Base-by-base conservation (phyloP, 1,140 invertebrate species). In the Drosophila santomea region DNA sequence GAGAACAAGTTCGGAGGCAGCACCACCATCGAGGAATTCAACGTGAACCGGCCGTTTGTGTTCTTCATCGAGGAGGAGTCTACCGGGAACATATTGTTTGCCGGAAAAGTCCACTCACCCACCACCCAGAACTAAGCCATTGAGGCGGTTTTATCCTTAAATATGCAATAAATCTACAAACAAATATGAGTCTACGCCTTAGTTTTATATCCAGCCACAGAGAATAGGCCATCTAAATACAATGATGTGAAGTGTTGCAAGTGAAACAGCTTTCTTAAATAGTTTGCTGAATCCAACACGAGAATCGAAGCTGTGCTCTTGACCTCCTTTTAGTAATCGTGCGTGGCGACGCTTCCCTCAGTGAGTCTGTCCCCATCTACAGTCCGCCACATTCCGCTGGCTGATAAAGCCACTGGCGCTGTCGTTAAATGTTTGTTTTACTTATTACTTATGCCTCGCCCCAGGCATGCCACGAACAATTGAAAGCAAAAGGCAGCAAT, bases 51-150 rank as follows among this genome's bases (percentile, higher is more conserved):
- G 74, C 96, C 96, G 0, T 97, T 97, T 91, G 73, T 97, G 39
- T 97, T 97, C 92, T 96, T 96, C 90, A 96, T 97, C 58, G 95
- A 96, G 85, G 96, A 97, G 69, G 95, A 96, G 76, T 93, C 85
- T 1, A 95, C 94, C 0, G 94, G 94, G 1, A 95, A 96, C 10
- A 94, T 96, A 45, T 83, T 97, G 2, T 97, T 96, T 88, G 94
- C 95, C 35, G 96, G 96, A 8, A 95, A 95, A 90, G 94, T 97
- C 0, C 93, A 93, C 7, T 94, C 96, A 91, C 96, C 96, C 32
- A 15, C 17, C 28, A 44, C 25, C 10, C 41, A 57, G 11, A 39
- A 15, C 12, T 61, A 74, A 15, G 12, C 45, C 28, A 5, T 35
- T 15, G 28, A 35, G 17, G 23, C n/a, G 25, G 36, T 8, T 25